These are phyloP conservation scores for Grapholita molesta DNA, from an alignment of 1,140 invertebrate genomes.

Conservation along the genomic window DNA sequence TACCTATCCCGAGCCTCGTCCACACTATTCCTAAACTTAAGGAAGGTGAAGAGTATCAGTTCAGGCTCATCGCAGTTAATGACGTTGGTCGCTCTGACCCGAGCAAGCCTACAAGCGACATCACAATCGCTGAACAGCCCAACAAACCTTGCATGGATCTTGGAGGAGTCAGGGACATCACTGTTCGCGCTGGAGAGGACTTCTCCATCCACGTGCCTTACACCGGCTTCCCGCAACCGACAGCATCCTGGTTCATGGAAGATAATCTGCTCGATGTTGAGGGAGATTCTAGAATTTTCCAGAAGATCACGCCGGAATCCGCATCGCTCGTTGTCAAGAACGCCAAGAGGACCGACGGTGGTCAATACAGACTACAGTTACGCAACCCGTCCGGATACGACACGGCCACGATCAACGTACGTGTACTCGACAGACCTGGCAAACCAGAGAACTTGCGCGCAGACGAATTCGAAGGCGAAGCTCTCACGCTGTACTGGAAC, in stretches of 20 bases:
- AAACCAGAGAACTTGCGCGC: slow-evolving; percentile 92
- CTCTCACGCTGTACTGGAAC: slow-evolving; percentile 96
- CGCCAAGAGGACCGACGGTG: slow-evolving; percentile 93
- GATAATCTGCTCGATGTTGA: slow-evolving; percentile 85
- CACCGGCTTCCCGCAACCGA: slow-evolving; percentile 96
- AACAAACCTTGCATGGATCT: slow-evolving; percentile 98
- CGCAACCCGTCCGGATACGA: slow-evolving; percentile 97
- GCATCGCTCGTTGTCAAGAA: slow-evolving; percentile 95
- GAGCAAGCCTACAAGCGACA: slow-evolving; percentile 90
- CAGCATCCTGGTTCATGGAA: slow-evolving; percentile 94
- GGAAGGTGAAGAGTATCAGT: slow-evolving; percentile 97
- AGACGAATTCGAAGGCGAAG: slow-evolving; percentile 97
- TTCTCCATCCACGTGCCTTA: slow-evolving; percentile 98
- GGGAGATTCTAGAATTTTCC: slow-evolving; percentile 88
- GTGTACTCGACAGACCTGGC: slow-evolving; percentile 93
- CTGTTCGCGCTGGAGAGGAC: slow-evolving; percentile 97
- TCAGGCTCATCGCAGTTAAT: slow-evolving; percentile 97
- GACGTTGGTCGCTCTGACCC: slow-evolving; percentile 96
- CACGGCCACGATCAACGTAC: slow-evolving; percentile 95
- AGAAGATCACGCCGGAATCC: slow-evolving; percentile 91
- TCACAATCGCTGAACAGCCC: slow-evolving; percentile 95
- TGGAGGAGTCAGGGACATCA: slow-evolving; percentile 95
- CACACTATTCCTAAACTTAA: slow-evolving; percentile 93
- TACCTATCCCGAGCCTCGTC: slow-evolving; percentile 86
- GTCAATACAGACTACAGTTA: slow-evolving; percentile 94